Base-by-base conservation (phyloP, 2,797 vertebrate genomes). In the Pseudopleuronectes americanus region DNA sequence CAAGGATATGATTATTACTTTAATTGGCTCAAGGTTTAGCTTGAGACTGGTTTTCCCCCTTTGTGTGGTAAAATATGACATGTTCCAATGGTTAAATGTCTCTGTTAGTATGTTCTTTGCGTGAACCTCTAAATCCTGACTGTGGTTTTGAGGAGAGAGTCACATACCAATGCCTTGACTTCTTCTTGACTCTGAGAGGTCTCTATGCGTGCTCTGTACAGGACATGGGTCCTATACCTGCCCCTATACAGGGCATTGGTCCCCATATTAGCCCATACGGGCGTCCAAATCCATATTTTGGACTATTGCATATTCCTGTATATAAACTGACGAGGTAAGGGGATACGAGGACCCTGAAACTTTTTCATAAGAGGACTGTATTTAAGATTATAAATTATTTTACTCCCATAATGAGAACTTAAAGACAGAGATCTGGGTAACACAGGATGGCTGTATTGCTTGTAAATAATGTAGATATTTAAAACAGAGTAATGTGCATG, bases 331-430 rank as follows among this genome's bases (percentile, higher is more conserved):
- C 90, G 91, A 92, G 96, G 95, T 96, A 96, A 96, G 90, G 93
- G 94, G 93, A 92, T 95, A 94, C 92, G 94, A 95, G 95, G 96
- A 96, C 93, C 92, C 95, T 96, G 90, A 96, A 95, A 96, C 97
- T 96, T 98, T 98, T 98, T 96, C 97, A 96, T 96, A 97, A 97
- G 96, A 96, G 96, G 96, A 98, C 96, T 99, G 97, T 98, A 99
- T 98, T 96, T 96, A 95, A 95, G 93, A 95, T 94, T 93, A 95
- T 94, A 95, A 94, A 98, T 97, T 98, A 98, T 99, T 98, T 99
- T 99, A 97, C 96, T 98, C 96, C 95, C 94, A 92, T 94, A 92
- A 92, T 90, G 81, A 93, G 78, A 92, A 91, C 82, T 89, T 91
- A 89, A 88, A 90, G 90, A 91, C 84, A 91, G 89, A 92, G 91